Base-by-base conservation (phyloP, 1,140 invertebrate species). In the Dreissena polymorpha region DNA sequence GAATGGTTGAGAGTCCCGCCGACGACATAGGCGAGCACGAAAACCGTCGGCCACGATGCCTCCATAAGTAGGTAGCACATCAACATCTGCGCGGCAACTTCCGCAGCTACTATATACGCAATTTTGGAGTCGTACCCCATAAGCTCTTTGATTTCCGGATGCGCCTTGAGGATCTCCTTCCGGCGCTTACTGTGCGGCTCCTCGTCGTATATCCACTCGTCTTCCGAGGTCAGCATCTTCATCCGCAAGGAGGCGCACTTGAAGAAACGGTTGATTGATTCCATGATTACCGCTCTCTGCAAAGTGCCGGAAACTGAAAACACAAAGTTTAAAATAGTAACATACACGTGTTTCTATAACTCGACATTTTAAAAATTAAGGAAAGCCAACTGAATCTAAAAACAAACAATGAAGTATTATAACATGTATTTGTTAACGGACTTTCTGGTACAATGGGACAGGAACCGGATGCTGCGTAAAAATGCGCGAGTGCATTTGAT, bases 61-160 rank as follows among this genome's bases (percentile, higher is more conserved):
- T 92, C 89, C 73, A 85, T 85, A 29, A 92, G 55, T n/a, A 89
- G 50, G 84, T 88, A 92, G 70, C 87, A 88, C 39, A 91, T 74
- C 27, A 90, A 50, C 7, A 92, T 68, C 79, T 93, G 91, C 16
- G 85, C 57, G 0, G 89, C 12, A 29, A 92, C 89, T 67, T 89
- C 88, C 0, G 77, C 79, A 0, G 81, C 53, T 0, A 91, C 89
- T 12, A 89, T 89, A 53, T 90, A 88, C 21, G 88, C 87, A 63
- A 92, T 92, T n/a, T 78, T 83, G 7, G 89, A 80, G 70, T 93
- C 91, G 68, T 89, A 89, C 25, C 92, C 92, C 91, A 93, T 92
- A 21, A 93, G 86, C 51, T 89, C 88, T 81, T 93, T 93, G 23
- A 93, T 93, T 87, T 93, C 88, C 16, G 92, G 92, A 83, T 93